A percentile compares a stretch with the other conserved stretches of the same genome.
Evolutionary conservation across 2,113 vertebrate genomes (phyloP).

Genomic region (Acanthisitta chloris): DNA sequence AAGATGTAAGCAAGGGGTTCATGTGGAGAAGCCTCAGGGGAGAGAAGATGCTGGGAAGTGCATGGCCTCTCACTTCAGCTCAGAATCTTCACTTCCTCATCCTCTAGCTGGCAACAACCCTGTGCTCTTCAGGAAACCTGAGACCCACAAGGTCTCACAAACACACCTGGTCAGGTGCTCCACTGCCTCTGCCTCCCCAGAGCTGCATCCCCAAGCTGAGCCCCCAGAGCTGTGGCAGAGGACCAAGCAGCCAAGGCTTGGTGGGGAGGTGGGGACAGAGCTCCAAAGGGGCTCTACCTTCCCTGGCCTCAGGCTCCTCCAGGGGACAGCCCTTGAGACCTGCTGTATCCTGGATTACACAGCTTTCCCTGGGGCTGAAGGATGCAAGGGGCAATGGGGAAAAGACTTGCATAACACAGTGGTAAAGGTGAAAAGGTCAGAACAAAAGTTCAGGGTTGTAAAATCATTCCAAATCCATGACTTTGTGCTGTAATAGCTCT

Average conservation of each 20-base stretch:
- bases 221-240: accelerated
- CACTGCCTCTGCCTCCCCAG: neutral
- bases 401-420: neutral
- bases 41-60: neutral
- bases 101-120: accelerated
- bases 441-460: neutral
- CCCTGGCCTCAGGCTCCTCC: neutral
- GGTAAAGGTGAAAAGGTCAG: neutral
- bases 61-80: neutral
- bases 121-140: accelerated
- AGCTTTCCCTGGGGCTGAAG: neutral
- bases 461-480: neutral
- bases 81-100: accelerated
- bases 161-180: accelerated
- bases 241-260: neutral
- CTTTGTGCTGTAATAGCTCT: neutral
- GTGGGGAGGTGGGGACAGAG: no score
- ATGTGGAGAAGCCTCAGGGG: neutral
- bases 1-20: neutral
- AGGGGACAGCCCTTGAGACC: neutral
- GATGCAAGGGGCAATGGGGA: neutral
- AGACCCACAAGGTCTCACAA: accelerated
- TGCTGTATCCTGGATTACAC: accelerated
- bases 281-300: neutral
- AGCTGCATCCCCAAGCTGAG: neutral